Conservation (phyloP, 1,140 invertebrate genomes). For the Meloidogyne hapla region DNA sequence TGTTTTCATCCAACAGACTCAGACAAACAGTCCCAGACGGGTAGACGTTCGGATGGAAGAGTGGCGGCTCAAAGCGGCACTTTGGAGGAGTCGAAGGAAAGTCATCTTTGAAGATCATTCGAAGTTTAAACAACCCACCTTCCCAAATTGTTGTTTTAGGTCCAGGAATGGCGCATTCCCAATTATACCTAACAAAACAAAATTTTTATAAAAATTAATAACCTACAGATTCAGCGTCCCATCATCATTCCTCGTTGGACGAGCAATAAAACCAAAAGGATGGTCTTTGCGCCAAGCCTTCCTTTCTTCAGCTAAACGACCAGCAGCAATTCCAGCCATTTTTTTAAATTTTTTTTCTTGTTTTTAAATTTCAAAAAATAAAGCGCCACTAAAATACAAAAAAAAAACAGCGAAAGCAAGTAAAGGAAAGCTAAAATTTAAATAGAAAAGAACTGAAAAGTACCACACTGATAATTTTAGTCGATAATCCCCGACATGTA, state of each 20-base stretch:
- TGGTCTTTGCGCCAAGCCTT: conserved; percentile 99
- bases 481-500: too few species aligned
- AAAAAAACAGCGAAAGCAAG: too few species aligned
- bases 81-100: conserved; percentile 99
- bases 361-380: too few species aligned
- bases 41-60: conserved; percentile 99
- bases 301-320: conserved; percentile 89
- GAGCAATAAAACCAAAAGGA: conserved; percentile 95
- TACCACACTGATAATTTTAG: too few species aligned
- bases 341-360: too few species aligned
- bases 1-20: conserved; percentile 95
- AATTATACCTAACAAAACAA: conserved; percentile 74
- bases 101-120: conserved; percentile 99
- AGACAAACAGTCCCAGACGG: conserved; percentile 97
- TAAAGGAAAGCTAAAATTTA: too few species aligned
- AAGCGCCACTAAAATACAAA: too few species aligned
- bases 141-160: conserved; percentile 97
- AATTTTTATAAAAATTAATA: neutral
- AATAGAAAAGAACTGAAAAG: too few species aligned
- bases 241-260: conserved; percentile 91
- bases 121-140: conserved; percentile 88
- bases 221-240: conserved; percentile 81
- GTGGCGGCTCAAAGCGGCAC: conserved; percentile 97
- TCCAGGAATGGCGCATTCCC: conserved; percentile 99
- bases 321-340: conserved; percentile 75